A percentile compares a stretch with the other conserved stretches of the same genome.
Evolutionary conservation across 2,113 vertebrate genomes (phyloP).

Genomic region (Sigmodon hispidus): DNA sequence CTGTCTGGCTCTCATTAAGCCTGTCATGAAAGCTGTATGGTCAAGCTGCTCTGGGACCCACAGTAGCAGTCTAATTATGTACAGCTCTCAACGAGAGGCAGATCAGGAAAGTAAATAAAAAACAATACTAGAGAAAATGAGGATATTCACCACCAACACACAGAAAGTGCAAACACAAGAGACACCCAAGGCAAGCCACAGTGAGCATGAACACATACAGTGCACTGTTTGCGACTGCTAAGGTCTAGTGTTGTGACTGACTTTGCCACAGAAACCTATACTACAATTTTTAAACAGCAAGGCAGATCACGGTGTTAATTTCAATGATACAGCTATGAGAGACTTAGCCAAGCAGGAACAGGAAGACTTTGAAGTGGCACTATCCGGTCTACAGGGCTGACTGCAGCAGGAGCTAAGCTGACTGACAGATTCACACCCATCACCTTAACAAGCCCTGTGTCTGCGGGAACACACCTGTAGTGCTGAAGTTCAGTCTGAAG

Average conservation of each 20-base stretch:
- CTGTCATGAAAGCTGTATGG: no score
- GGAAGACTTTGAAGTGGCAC: not conserved
- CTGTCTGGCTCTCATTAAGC: no score
- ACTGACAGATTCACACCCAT: not conserved
- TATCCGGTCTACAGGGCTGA: not conserved
- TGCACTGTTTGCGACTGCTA: not conserved
- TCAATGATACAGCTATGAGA: conserved; percentile 33
- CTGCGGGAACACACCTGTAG: not conserved
- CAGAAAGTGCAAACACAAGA: not conserved
- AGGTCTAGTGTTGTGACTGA: not conserved
- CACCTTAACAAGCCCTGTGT: not conserved
- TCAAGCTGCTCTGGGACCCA: no score
- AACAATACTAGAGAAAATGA: conserved; percentile 41
- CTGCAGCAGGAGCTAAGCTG: not conserved
- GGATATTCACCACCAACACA: not conserved
- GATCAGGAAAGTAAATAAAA: conserved; percentile 43
- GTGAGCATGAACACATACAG: not conserved
- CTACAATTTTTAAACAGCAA: conserved; percentile 23
- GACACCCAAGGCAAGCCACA: not conserved
- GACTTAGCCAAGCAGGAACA: not conserved
- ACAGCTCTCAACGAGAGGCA: not conserved
- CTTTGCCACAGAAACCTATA: conserved; percentile 15
- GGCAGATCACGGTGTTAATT: conserved; percentile 50
- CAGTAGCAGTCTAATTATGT: conserved; percentile 10
- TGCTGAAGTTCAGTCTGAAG: not conserved